Base-by-base conservation (phyloP, 2,797 vertebrate species). In the Cheirogaleus major region DNA sequence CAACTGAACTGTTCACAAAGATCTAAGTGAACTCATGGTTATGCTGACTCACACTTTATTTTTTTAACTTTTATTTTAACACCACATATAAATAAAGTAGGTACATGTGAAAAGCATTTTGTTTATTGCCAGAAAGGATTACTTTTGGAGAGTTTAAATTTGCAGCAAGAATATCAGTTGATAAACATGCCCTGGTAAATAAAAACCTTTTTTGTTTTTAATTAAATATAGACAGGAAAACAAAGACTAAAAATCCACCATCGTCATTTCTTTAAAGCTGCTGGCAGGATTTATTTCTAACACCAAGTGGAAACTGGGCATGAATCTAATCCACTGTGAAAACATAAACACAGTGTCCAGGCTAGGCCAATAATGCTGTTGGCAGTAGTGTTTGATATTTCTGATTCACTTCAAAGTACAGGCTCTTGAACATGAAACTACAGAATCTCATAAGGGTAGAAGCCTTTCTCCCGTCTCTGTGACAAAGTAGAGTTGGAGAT, bases 181-280 rank as follows among this genome's bases (percentile, higher is more conserved):
- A 61, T 89, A 86, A 96, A 87, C 27, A 89, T 82, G 50, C 4
- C 4, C 10, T 4, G 52, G 78, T 61, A 83, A n/a, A 84, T 45
- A 93, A 82, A 52, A 41, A 63, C 0, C 13, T 73, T 38, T 27
- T 83, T 84, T 69, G n/a, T 45, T 95, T 94, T 85, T 83, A 96
- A 93, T 91, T 89, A 96, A 95, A 50, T 78, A 67, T 57, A n/a
- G 22, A 43, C 10, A 84, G 48, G 27, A 91, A 92, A 96, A 70
- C 57, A 94, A 70, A 93, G 17, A 81, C 75, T 78, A 23, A 75
- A 76, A 88, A 52, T 3, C 4, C 59, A n/a, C n/a, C 13, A 38
- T 13, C 35, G 8, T 67, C 32, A 72, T 8, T 78, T 94, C 32
- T 89, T 91, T 25, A 82, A 89, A 85, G 78, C 22, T 45, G 43